These are phyloP conservation scores for Pelobates cultripes DNA, from an alignment of 2,797 vertebrate species.

Conservation along the genomic window DNA sequence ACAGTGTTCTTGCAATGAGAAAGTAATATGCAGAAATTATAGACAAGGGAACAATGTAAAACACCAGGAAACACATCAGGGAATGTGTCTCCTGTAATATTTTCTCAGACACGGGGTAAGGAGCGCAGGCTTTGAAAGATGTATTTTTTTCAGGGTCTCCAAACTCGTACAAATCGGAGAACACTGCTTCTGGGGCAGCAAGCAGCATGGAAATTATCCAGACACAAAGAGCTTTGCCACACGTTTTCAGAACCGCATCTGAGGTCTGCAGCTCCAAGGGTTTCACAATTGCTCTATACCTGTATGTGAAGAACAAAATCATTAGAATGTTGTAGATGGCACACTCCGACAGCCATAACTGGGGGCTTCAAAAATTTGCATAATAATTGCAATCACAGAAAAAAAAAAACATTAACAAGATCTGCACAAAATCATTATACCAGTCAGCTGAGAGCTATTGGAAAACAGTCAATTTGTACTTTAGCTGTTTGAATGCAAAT, in stretches of 20 bases:
- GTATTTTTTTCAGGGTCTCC: constrained; percentile 68
- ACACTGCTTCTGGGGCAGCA: constrained; percentile 77
- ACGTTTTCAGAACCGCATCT: constrained; percentile 74
- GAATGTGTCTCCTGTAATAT: constrained; percentile 76
- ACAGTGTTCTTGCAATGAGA: constrained; percentile 76
- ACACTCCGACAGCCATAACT: background rate
- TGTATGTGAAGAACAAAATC: constrained; percentile 39
- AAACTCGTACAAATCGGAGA: constrained; percentile 76
- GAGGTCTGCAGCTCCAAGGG: constrained; percentile 76
- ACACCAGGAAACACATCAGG: constrained; percentile 75
- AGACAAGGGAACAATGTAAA: constrained; percentile 75
- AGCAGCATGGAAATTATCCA: constrained; percentile 77
- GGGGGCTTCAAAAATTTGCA: background rate
- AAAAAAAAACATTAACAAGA: background rate
- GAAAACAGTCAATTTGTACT: background rate
- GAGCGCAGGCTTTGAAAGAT: constrained; percentile 72
- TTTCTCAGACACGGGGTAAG: constrained; percentile 76
- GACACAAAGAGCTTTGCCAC: constrained; percentile 72
- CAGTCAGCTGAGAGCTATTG: background rate
- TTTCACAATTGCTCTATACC: constrained; percentile 78
- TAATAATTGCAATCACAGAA: background rate
- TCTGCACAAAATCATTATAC: background rate
- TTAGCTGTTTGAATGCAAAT: background rate
- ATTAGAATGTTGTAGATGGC: background rate
- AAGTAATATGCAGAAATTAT: constrained; percentile 80